phyloP scores from a whole-genome alignment of 1,140 invertebrate species.

The Leptinotarsa lineolata region DNA sequence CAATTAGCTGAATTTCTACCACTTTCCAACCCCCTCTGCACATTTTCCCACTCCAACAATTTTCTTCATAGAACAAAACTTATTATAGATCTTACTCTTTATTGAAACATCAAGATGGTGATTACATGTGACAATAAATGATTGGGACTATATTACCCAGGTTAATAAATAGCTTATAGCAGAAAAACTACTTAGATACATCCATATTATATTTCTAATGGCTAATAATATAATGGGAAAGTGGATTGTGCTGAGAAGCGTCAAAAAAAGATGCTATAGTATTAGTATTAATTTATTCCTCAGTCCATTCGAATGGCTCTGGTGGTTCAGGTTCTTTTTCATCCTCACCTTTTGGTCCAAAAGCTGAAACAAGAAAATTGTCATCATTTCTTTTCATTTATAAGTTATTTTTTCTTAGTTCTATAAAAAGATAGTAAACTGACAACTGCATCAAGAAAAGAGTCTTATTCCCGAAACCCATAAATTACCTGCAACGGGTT shows the following conservation, averaged over 20 bases:
- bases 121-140: not conserved
- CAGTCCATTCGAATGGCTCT: conserved; percentile 94
- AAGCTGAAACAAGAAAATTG: conserved; percentile 64
- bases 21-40: too few relatives aligned
- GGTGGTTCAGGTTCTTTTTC: conserved; percentile 96
- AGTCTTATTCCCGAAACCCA: not conserved
- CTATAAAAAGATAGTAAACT: not conserved
- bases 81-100: not conserved
- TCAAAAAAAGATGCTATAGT: too few relatives aligned
- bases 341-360: conserved; percentile 90
- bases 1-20: too few relatives aligned
- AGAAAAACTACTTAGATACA: not conserved
- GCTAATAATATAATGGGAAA: too few relatives aligned
- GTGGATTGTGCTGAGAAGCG: too few relatives aligned
- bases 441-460: too few relatives aligned
- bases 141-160: not conserved
- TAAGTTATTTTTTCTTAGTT: not conserved
- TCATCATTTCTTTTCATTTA: too few relatives aligned
- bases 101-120: not conserved
- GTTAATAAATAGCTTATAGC: not conserved
- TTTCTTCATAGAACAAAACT: not conserved
- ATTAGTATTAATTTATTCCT: conserved; percentile 66
- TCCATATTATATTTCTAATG: not conserved
- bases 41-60: too few relatives aligned
- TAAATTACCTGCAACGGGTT: conserved; percentile 74